Evolutionary conservation across 2,113 vertebrate genomes (phyloP), one percentile per base, ranked within the genome.

Genomic region (Edolisoma coerulescens): DNA sequence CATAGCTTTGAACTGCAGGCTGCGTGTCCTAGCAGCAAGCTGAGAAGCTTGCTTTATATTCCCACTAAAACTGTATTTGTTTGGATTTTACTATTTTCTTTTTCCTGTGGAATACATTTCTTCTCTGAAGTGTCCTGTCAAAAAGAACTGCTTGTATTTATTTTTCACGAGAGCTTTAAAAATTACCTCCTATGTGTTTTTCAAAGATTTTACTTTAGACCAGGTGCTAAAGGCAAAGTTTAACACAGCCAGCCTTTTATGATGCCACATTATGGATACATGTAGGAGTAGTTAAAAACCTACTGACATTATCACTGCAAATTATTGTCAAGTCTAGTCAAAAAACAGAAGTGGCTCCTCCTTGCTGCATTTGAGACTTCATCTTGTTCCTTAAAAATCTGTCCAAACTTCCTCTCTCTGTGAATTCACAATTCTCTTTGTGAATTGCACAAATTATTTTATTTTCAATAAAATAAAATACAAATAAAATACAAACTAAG

Each of bases 321-420:
- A 54, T 53, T 71, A 49, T 42, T 47, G 42, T 63, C 24, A 69
- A 53, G 35, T 49, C 42, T 81, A 57, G 57, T 90, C 4, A 89
- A n/a, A 60, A 91, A 81, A 4, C 60, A 87, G 69, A 91, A 89
- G 67, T 87, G 2, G 80, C 35, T 89, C 47, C 87, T 81, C 47
- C 42, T 77, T 87, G 56, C 77, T 84, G 50, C 35, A 70, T 67
- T 49, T 78, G 50, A 77, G 52, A 70, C 23, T 87, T 70, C 47
- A 33, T 92, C 49, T 95, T 87, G 42, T 87, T 87, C 84, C 75
- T 83, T 76, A 80, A 88, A 84, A 92, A 59, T 60, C 52, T 84
- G 24, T 78, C 57, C 56, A 17, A 64, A 49, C 61, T 90, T 97
- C 88, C 78, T 85, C 28, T 85, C 35, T 64, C 57, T 15, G 63